Evolutionary conservation across 2,797 vertebrate genomes (phyloP).

Genomic region (Streptopelia turtur): DNA sequence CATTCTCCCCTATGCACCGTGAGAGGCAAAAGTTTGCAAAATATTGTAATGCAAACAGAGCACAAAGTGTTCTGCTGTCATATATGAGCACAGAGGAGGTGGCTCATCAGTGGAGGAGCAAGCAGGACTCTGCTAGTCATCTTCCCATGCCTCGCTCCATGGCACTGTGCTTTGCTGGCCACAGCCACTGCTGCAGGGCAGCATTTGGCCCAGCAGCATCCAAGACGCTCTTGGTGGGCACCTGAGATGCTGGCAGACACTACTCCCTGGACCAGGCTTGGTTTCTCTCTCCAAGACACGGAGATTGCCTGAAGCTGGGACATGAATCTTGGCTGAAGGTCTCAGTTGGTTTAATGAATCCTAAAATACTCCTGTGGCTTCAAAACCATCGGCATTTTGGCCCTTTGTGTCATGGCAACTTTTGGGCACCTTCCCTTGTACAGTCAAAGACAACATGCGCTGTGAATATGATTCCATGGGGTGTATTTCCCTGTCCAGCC

Average conservation of each 20-base stretch:
- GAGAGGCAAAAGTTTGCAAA: not conserved
- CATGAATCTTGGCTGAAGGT: not conserved
- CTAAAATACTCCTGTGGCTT: not conserved
- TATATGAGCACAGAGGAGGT: not conserved
- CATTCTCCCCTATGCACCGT: not conserved
- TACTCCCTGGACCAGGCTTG: not conserved
- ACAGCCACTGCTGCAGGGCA: not conserved
- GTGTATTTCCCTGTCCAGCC: not conserved
- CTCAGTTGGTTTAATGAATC: not conserved
- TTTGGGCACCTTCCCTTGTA: not conserved
- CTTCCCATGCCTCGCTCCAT: not conserved
- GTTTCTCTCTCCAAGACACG: not conserved
- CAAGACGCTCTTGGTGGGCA: accelerated
- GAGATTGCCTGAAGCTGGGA: not conserved
- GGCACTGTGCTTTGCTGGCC: not conserved
- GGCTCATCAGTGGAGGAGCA: not conserved
- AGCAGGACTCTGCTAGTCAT: not conserved
- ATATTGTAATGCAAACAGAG: not conserved
- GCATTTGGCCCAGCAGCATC: not conserved
- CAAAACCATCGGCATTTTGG: not conserved
- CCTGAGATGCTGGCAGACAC: not conserved
- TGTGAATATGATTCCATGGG: not conserved
- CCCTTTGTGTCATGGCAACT: not conserved
- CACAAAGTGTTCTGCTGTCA: not conserved
- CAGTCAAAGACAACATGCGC: accelerated